Evolutionary conservation across 2,797 vertebrate genomes (phyloP), one percentile per base, ranked within the genome.

Genomic region (Typhlichthys eigenmanni): DNA sequence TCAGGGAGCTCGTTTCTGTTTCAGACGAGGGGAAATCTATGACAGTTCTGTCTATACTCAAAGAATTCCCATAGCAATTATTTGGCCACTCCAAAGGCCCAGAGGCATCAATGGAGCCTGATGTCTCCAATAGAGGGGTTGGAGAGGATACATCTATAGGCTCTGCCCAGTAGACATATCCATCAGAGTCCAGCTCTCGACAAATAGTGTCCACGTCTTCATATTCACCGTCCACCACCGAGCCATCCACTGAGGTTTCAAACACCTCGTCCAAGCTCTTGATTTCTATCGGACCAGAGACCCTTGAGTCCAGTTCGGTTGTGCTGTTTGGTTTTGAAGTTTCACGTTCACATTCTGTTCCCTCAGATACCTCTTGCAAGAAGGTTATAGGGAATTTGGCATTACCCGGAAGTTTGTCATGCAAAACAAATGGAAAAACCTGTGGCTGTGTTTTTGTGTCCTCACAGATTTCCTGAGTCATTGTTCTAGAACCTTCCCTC

Each of bases 121-220:
- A 66, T 0, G 58, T 64, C 53, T 69, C 72, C 14, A 58, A 19
- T 1, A 45, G 14, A 47, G 62, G 56, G 9, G 34, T 60, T 4
- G 51, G 13, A 68, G 49, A 66, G 11, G 43, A 74, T 50, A 88
- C 16, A 16, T 71, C 56, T n/a, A 88, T 19, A 1, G 82, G 84
- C 54, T 88, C 87, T 12, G 87, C 85, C 84, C 84, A 85, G 10
- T 85, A 87, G 12, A 75, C 77, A 10, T 13, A 61, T 0, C 71
- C 77, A 55, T 88, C 85, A 10, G 64, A 49, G 43, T 83, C 76
- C 51, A 83, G 66, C 54, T 83, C 81, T 47, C 74, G 50, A 32
- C 82, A 69, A 69, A 85, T 76, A 0, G 45, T 58, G 2, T 85
- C 80, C 13, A 50, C 7, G 3, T 88, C 85, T 47, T 46, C 76